These are phyloP conservation scores for Agrilus mali DNA, from an alignment of 2,888 invertebrate genomes.

Conservation along the genomic window DNA sequence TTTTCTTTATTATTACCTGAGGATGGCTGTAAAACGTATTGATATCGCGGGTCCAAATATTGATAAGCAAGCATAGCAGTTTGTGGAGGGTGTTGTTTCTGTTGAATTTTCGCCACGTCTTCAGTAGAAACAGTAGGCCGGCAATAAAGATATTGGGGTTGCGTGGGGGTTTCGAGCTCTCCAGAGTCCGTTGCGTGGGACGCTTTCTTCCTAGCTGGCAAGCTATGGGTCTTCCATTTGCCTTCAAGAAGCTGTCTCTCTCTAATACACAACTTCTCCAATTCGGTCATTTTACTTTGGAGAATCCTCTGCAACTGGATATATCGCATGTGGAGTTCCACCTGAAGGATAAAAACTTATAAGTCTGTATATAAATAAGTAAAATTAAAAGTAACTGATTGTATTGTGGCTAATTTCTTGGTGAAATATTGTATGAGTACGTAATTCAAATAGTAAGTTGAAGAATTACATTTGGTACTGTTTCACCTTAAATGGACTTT, in stretches of 20 bases:
- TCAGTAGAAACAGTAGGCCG: conserved; percentile 73
- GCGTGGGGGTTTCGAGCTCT: conserved; percentile 40
- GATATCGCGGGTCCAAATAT: conserved; percentile 59
- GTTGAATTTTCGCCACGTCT: conserved; percentile 46
- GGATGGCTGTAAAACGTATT: conserved; percentile 56
- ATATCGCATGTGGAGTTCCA: conserved; percentile 86
- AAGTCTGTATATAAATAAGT: no score
- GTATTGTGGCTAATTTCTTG: no score
- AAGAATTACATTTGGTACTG: no score
- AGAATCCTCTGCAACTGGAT: conserved; percentile 77
- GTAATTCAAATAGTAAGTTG: no score
- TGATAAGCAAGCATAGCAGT: conserved; percentile 34
- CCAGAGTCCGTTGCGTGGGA: conserved; percentile 42
- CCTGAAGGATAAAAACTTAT: conserved; percentile 33
- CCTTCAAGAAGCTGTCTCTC: conserved; percentile 75
- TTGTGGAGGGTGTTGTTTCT: conserved; percentile 23
- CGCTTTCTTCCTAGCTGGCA: conserved; percentile 74
- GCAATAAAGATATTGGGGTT: conserved; percentile 44
- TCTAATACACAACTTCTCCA: conserved; percentile 67
- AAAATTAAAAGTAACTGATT: no score
- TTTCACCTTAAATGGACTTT: no score
- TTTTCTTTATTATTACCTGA: no score
- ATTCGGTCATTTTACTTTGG: conserved; percentile 72
- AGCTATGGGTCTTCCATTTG: conserved; percentile 82
- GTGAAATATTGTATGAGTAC: no score